Conservation (phyloP, 2,113 vertebrate species). For the Diglossa brunneiventris region DNA sequence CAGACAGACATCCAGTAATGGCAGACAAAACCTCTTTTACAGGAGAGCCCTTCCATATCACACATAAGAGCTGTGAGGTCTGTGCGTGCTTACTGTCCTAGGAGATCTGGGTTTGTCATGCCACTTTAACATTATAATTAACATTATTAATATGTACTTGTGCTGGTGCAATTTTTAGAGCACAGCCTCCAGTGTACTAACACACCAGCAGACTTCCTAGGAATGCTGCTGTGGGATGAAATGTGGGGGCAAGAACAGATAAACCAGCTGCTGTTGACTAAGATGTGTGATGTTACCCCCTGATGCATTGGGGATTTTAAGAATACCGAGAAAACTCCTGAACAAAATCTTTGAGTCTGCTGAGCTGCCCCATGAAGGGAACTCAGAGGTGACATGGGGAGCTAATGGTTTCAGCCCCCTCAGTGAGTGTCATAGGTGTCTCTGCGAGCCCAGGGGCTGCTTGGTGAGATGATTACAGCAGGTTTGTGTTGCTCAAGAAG, state of each 20-base stretch:
- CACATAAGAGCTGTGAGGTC: not conserved
- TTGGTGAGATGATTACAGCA: not conserved
- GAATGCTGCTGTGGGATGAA: not conserved
- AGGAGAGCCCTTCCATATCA: not conserved
- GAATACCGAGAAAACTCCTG: not conserved
- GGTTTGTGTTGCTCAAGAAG: not conserved
- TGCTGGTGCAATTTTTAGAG: not conserved
- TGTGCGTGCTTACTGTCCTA: not conserved
- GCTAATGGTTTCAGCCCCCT: not conserved
- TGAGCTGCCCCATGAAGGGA: not conserved
- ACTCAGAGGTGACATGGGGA: not conserved
- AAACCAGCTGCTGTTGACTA: not conserved
- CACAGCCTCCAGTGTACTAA: not conserved
- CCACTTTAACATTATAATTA: not conserved
- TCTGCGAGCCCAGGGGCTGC: not conserved
- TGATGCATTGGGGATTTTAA: not conserved
- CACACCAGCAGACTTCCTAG: not conserved
- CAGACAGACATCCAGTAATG: not conserved
- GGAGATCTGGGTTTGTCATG: not conserved
- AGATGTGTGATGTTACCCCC: not conserved
- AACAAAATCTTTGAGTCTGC: not conserved
- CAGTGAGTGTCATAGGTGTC: not conserved
- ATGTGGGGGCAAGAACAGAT: not conserved
- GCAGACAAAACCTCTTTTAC: not conserved
- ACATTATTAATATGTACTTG: not conserved